Percentiles rank a stretch among this genome's conserved stretches.
These are phyloP conservation scores for Neodon shergylaensis DNA, from an alignment of 2,113 vertebrate genomes.

Conservation along the genomic window DNA sequence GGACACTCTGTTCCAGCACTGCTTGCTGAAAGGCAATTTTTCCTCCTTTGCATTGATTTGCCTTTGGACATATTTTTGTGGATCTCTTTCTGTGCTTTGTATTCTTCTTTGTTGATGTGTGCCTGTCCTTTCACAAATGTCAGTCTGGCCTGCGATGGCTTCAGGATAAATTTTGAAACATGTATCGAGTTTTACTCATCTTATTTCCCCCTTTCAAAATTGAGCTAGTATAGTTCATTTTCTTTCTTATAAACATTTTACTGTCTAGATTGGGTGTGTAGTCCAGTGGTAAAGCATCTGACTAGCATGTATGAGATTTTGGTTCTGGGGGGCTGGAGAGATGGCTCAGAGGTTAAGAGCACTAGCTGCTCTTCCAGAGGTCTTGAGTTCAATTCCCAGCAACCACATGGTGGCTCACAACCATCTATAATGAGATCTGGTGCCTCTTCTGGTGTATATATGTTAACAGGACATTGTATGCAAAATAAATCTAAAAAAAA, in stretches of 20 bases:
- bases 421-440: no score
- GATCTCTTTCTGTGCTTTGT: neutral
- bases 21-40: constrained; percentile 19
- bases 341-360: no score
- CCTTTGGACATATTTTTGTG: neutral
- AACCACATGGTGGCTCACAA: no score
- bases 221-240: neutral
- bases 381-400: no score
- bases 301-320: neutral
- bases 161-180: neutral
- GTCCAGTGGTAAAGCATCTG: neutral
- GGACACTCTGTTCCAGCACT: neutral
- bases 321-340: no score
- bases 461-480: no score
- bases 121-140: neutral
- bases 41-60: neutral
- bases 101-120: neutral
- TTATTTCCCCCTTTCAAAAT: neutral
- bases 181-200: neutral
- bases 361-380: no score
- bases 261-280: neutral
- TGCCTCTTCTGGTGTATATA: no score
- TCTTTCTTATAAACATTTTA: neutral
- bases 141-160: neutral
- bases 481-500: no score